A percentile compares a stretch with the other conserved stretches of the same genome.
These are phyloP conservation scores for Pteronotus mesoamericanus DNA, from an alignment of 2,797 vertebrate genomes.

Conservation along the genomic window DNA sequence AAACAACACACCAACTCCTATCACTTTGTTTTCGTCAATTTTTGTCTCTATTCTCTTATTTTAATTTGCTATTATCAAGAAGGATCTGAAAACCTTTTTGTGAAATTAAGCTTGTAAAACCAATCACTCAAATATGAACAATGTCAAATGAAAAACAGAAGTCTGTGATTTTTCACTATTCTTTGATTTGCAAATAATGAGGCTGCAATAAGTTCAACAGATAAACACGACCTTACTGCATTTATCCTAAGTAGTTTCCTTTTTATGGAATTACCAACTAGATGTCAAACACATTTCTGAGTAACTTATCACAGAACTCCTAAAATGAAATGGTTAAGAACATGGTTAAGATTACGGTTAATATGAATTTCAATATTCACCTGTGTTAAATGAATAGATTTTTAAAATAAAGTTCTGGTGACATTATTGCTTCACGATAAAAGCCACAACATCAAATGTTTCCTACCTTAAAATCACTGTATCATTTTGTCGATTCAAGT, in stretches of 20 bases:
- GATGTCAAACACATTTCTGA: neutral
- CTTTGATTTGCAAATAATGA: neutral
- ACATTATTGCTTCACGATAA: neutral
- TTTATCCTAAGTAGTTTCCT: neutral
- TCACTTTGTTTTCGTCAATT: neutral
- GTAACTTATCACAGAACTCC: neutral
- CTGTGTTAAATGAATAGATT: constrained; percentile 10
- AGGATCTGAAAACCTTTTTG: neutral
- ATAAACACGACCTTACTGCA: neutral
- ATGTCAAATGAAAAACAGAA: neutral
- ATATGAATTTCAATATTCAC: neutral
- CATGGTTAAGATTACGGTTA: neutral
- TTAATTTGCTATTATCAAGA: neutral
- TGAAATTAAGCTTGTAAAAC: neutral
- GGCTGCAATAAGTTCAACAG: neutral
- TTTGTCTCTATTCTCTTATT: neutral
- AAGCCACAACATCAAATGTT: neutral
- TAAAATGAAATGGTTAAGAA: constrained; percentile 45
- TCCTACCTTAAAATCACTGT: constrained; percentile 95
- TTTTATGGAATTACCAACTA: constrained; percentile 18
- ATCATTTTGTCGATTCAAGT: constrained; percentile 96
- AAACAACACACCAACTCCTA: neutral
- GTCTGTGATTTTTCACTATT: neutral
- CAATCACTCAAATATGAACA: neutral
- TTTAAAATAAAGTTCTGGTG: constrained; percentile 33